Evolutionary conservation across 2,888 invertebrate genomes (phyloP).

Genomic region (Patella pellucida): DNA sequence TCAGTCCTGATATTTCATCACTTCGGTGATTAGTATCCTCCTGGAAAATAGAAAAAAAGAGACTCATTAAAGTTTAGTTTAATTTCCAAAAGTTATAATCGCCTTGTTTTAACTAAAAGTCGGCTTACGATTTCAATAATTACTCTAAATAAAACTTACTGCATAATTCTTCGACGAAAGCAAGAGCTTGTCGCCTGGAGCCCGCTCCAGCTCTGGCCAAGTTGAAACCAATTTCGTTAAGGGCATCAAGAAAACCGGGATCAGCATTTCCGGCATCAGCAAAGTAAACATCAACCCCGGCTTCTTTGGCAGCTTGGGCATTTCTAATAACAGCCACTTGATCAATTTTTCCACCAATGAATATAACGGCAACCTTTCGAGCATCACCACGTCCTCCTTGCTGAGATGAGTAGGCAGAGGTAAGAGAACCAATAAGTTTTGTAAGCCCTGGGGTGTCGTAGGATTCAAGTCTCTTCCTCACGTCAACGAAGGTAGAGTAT

Average conservation of each 20-base stretch:
- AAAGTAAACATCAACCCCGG: not conserved
- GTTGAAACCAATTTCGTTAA: not conserved
- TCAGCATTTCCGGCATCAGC: not conserved
- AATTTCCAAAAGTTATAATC: too few species aligned
- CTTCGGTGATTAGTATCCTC: too few species aligned
- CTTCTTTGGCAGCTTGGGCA: not conserved
- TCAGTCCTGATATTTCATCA: too few species aligned
- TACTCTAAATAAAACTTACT: not conserved
- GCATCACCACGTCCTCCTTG: not conserved
- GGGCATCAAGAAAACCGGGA: not conserved
- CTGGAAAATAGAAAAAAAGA: too few species aligned
- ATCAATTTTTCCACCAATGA: constrained; percentile 22
- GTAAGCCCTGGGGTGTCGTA: constrained; percentile 25
- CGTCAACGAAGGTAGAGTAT: constrained; percentile 9
- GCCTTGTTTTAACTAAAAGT: too few species aligned
- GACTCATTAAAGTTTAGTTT: too few species aligned
- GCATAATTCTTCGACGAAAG: not conserved
- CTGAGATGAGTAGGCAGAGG: constrained; percentile 12
- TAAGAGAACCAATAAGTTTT: not conserved
- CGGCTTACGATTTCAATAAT: too few species aligned
- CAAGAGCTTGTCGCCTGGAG: not conserved
- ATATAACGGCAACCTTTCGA: constrained; percentile 23
- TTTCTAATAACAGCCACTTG: not conserved
- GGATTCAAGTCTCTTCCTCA: constrained; percentile 8
- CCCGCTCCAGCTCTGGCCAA: not conserved